Base-by-base conservation (phyloP, 2,113 vertebrate genomes). In the Synchiropus splendidus region DNA sequence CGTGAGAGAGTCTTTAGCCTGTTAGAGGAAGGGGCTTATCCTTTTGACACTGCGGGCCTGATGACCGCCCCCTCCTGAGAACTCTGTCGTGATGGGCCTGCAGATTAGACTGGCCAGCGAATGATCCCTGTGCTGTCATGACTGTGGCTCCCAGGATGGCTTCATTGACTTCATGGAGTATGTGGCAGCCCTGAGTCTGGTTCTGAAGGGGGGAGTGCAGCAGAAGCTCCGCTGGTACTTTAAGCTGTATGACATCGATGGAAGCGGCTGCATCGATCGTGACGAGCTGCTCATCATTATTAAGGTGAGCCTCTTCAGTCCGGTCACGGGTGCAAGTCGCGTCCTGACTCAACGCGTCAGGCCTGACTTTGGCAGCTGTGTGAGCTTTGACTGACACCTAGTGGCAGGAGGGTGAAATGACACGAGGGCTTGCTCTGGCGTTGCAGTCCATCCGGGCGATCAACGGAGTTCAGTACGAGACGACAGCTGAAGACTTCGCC, bases 141-240 rank as follows among this genome's bases (percentile, higher is more conserved):
- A n/a, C 14, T 36, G 8, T 48, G 10, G 9, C 39, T n/a, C 48
- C 5, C 32, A 90, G 88, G 88, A 89, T 21, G 87, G 89, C 2
- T 88, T 67, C 30, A 89, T 90, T 34, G 88, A 89, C 51, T 90
- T 90, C 64, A 89, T 90, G 87, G 87, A 89, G 48, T 90, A 90
- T 0, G 86, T 89, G 9, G 88, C 89, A 1, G 88, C 87, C 12
- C 80, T 91, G 51, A 90, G 87, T 61, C 79, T 89, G 0, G 86
- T 91, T 41, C 75, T 90, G 17, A 83, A 84, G 6, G 88, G 85
- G 10, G 85, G 81, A 42, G 89, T 90, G 68, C 82, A 91, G 55
- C 85, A 90, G 76, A 90, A 89, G 32, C 43, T 90, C 16, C 78
- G 87, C n/a, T 90, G 88, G 87, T 89, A 89, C 61, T 89, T 90